phyloP scores from a whole-genome alignment of 2,113 vertebrate genomes.

The Steatornis caripensis region DNA sequence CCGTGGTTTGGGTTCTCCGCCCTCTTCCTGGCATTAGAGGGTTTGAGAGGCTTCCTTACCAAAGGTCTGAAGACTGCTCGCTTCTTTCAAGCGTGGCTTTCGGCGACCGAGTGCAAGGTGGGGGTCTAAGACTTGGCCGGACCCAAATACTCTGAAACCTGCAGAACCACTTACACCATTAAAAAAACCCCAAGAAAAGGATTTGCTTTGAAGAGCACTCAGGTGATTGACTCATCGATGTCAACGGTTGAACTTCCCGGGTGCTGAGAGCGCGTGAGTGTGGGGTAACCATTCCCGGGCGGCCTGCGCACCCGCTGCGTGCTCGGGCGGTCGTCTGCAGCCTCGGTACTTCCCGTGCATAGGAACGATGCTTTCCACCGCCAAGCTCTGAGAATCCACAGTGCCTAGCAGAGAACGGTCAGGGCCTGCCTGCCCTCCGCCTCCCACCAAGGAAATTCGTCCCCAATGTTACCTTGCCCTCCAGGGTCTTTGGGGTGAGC shows the following conservation, averaged over 20 bases:
- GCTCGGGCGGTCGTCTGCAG: neutral
- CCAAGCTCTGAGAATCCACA: neutral
- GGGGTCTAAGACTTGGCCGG: neutral
- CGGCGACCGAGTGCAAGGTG: neutral
- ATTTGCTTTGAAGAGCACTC: slow-evolving; percentile 43
- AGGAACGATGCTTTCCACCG: neutral
- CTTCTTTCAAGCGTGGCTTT: neutral
- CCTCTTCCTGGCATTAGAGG: neutral
- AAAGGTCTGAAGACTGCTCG: neutral
- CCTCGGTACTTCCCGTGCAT: neutral
- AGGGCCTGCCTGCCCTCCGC: slow-evolving; percentile 12
- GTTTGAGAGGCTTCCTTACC: neutral
- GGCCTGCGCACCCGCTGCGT: fast-evolving
- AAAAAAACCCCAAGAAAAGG: neutral
- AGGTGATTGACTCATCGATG: neutral
- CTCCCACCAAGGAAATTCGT: slow-evolving; percentile 3
- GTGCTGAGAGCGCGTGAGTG: fast-evolving
- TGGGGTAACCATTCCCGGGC: neutral
- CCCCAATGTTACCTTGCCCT: neutral
- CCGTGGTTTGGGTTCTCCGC: fast-evolving
- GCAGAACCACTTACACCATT: neutral
- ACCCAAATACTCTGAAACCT: neutral
- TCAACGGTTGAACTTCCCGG: neutral
- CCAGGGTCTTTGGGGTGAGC: slow-evolving; percentile 26
- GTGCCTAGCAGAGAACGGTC: slow-evolving; percentile 1